Evolutionary conservation across 2,888 invertebrate species (phyloP).

Genomic region (Rhingia campestris): DNA sequence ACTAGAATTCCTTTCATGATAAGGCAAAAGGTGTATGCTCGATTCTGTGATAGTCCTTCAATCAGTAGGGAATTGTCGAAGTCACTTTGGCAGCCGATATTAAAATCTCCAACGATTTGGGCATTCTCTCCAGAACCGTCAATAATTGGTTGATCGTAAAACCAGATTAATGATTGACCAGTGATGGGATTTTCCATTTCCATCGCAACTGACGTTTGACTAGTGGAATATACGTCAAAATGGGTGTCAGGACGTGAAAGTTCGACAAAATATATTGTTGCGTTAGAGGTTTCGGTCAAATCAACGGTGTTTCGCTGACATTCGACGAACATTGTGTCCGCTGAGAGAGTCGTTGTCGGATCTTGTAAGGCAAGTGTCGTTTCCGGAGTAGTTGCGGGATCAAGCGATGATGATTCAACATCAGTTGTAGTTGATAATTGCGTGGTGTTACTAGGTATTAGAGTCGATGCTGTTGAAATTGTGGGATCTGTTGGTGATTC

Average conservation of each 20-base stretch:
- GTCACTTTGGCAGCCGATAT: slow-evolving; percentile 51
- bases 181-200: not conserved
- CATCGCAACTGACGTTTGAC: slow-evolving; percentile 14
- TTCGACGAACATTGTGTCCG: slow-evolving; percentile 29
- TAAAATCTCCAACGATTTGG: slow-evolving; percentile 18
- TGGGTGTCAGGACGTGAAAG: slow-evolving; percentile 31
- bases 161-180: slow-evolving; percentile 57
- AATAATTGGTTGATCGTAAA: slow-evolving; percentile 42
- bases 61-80: slow-evolving; percentile 35
- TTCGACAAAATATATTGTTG: not conserved
- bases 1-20: slow-evolving; percentile 41
- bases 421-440: not conserved
- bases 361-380: slow-evolving; percentile 52
- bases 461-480: too few relatives aligned
- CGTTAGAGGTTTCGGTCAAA: not conserved
- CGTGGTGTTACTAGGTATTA: too few relatives aligned
- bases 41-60: slow-evolving; percentile 55
- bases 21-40: slow-evolving; percentile 77
- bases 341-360: slow-evolving; percentile 39
- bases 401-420: not conserved
- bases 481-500: not conserved
- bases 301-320: slow-evolving; percentile 14
- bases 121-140: slow-evolving; percentile 2
- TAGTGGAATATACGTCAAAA: slow-evolving; percentile 20
- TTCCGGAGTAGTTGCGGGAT: not conserved